Base-by-base conservation (phyloP, 2,888 invertebrate genomes). In the Amphiduros pacificus region DNA sequence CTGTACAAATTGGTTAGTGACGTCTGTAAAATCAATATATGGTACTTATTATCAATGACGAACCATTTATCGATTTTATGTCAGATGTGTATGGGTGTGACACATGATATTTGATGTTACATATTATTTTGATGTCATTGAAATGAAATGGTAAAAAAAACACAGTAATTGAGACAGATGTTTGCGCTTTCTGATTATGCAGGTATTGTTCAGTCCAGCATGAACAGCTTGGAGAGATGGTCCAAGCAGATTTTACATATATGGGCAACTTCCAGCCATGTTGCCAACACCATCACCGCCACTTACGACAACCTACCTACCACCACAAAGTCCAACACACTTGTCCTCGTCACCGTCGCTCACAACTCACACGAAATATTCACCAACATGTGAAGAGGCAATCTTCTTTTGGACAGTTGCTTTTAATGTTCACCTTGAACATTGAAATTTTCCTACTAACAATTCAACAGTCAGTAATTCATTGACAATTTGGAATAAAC, bases 171-270 rank as follows among this genome's bases (percentile, higher is more conserved):
- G 6, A 17, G 9, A 36, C 36, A 11, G 17, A 36, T 11, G 9
- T 9, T 44, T 11, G 44, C n/a, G 22, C 5, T 44, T n/a, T 44
- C 22, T 44, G 4, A 5, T 44, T n/a, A n/a, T n/a, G 6, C 67
- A 78, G 79, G 78, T 20, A 72, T 80, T 9, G 67, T 73, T 26
- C 78, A 78, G 66, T 76, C 80, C 0, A 74, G 67, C 48, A 65
- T 61, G 52, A 79, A 78, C 62, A 65, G 75, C 0, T 57, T 74
- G 60, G 76, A 77, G 53, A 71, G 71, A 26, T 80, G 80, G 80
- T 65, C 65, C 62, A 79, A 79, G 64, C 79, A 80, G 70, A 74
- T 80, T 52, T 64, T 80, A 9, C 80, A 80, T 69, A 72, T 80
- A 5, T 80, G 80, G 80, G 73, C 76, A 5, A 70, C 73, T 14